Percentiles rank a stretch among this genome's conserved stretches.
Evolutionary conservation across 2,113 vertebrate species (phyloP).

Genomic region (Apaloderma vittatum): DNA sequence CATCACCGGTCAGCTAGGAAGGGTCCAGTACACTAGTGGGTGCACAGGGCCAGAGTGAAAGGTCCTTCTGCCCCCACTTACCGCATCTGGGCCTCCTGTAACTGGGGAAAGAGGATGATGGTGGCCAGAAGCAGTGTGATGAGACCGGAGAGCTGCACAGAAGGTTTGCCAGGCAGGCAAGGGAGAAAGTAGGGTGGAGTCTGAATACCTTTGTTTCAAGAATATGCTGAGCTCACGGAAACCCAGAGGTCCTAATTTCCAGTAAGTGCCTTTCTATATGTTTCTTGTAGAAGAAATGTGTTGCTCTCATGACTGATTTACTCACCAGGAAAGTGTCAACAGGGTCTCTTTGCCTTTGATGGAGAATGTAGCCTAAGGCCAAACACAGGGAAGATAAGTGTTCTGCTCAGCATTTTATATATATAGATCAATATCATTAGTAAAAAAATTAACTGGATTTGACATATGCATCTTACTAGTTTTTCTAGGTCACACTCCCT

Average conservation of each 20-base stretch:
- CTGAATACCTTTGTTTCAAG: not conserved
- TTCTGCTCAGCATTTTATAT: conserved; percentile 52
- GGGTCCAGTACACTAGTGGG: not conserved
- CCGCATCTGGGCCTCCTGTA: not conserved
- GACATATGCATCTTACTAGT: conserved; percentile 57
- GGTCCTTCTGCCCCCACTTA: not conserved
- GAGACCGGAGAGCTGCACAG: not conserved
- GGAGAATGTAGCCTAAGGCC: conserved; percentile 30
- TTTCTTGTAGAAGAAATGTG: conserved; percentile 29
- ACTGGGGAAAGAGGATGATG: not conserved
- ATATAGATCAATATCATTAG: conserved; percentile 59
- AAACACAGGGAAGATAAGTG: conserved; percentile 32
- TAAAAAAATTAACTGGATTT: conserved; percentile 58
- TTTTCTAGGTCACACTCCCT: conserved; percentile 70
- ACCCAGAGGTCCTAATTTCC: conserved; percentile 11
- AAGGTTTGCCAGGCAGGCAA: not conserved
- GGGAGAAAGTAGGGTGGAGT: not conserved
- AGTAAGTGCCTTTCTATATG: not conserved
- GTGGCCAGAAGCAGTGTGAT: not conserved
- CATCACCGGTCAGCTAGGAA: not conserved
- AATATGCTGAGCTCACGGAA: conserved; percentile 30
- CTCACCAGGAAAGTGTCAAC: conserved; percentile 40
- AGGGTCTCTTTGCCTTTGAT: conserved; percentile 44
- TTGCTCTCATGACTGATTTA: conserved; percentile 37
- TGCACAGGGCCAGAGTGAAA: not conserved